A percentile compares a stretch with the other conserved stretches of the same genome.
Evolutionary conservation across 1,140 invertebrate species (phyloP).

Genomic region (Branchinecta lindahli): DNA sequence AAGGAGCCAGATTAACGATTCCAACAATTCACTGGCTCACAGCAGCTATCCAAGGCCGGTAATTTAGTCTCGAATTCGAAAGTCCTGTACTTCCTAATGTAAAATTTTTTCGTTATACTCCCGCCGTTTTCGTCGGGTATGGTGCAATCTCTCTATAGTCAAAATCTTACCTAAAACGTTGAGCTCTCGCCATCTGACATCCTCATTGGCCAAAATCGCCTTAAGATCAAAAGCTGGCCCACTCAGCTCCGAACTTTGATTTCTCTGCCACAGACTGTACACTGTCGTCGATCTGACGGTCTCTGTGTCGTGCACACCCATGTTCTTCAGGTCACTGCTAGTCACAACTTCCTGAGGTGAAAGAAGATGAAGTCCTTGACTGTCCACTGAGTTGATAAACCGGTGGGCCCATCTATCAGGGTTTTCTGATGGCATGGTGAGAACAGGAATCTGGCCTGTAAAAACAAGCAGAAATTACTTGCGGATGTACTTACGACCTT

Average conservation of each 20-base stretch:
- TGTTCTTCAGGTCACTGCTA: background rate
- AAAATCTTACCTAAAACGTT: background rate
- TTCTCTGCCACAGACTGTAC: background rate
- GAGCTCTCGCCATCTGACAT: background rate
- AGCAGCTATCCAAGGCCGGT: too few species aligned
- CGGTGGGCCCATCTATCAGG: background rate
- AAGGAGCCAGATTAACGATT: too few species aligned
- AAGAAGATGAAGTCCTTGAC: background rate
- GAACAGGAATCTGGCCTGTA: background rate
- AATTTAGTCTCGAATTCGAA: too few species aligned
- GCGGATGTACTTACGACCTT: too few species aligned
- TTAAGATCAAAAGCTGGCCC: background rate
- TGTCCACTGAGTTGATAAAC: background rate
- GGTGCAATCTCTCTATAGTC: too few species aligned
- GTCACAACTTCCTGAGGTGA: background rate
- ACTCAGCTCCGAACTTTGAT: background rate
- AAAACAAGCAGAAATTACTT: background rate
- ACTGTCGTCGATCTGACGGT: background rate
- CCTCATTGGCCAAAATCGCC: background rate
- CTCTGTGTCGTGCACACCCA: background rate
- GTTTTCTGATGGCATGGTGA: background rate
- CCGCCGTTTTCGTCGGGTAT: too few species aligned
- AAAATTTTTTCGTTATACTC: too few species aligned
- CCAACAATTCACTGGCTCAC: too few species aligned
- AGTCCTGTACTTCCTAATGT: too few species aligned